Conservation (phyloP, 2,113 vertebrate genomes). For the Anguilla japonica region DNA sequence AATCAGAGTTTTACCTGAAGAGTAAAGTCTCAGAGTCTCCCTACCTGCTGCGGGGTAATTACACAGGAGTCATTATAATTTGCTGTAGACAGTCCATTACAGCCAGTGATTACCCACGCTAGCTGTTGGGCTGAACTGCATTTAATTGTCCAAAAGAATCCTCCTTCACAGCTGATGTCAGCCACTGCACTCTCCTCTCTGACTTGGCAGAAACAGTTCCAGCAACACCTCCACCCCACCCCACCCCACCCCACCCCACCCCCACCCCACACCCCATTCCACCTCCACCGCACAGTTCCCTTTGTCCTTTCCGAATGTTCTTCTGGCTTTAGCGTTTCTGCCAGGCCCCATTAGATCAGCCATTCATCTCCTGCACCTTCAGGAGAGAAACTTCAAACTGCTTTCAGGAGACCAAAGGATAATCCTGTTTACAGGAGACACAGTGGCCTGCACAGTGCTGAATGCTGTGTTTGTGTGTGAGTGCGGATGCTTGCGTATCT, state of each 20-base stretch:
- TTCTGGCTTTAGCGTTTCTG: slow-evolving; percentile 29
- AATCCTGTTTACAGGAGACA: neutral
- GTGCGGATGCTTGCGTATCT: neutral
- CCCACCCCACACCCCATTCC: neutral
- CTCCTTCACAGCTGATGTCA: neutral
- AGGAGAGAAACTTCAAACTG: slow-evolving; percentile 25
- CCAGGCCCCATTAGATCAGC: slow-evolving; percentile 36
- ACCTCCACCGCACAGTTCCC: neutral
- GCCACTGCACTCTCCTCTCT: neutral
- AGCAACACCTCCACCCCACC: neutral
- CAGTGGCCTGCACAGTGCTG: neutral
- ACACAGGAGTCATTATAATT: neutral
- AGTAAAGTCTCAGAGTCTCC: neutral
- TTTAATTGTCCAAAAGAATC: neutral
- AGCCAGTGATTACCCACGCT: slow-evolving; percentile 21
- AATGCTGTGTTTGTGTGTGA: neutral
- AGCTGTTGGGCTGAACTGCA: neutral
- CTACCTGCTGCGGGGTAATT: neutral
- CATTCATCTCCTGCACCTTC: slow-evolving; percentile 39
- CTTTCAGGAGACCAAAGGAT: neutral
- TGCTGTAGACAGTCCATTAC: neutral
- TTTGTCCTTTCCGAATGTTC: slow-evolving; percentile 31
- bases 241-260: neutral
- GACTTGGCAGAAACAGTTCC: neutral
- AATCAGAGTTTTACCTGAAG: neutral